phyloP scores from a whole-genome alignment of 1,140 invertebrate genomes.

The Zophobas atratus region DNA sequence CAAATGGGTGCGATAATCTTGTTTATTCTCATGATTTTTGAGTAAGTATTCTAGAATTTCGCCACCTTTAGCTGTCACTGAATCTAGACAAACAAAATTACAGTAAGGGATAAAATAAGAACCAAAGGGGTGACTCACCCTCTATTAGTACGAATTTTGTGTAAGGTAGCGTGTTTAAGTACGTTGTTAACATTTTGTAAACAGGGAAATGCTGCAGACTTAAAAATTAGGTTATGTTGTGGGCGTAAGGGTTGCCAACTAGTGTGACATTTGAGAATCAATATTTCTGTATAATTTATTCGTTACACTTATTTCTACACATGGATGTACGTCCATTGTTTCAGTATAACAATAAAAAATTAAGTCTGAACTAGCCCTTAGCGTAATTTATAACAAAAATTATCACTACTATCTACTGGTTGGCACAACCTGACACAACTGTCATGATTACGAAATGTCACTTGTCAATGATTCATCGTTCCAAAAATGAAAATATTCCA shows the following conservation, averaged over 20 bases:
- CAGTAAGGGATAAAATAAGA: constrained; percentile 10
- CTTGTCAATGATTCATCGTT: constrained; percentile 3
- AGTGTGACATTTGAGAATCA: not conserved
- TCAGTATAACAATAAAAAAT: too few relatives aligned
- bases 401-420: constrained; percentile 1
- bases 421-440: constrained; percentile 3
- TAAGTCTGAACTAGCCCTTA: too few relatives aligned
- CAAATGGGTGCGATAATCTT: constrained; percentile 57
- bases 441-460: constrained; percentile 16
- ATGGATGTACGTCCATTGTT: too few relatives aligned
- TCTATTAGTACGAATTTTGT: constrained; percentile 64
- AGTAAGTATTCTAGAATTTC: constrained; percentile 58
- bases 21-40: constrained; percentile 52
- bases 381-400: not conserved
- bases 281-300: too few relatives aligned
- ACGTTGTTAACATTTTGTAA: constrained; percentile 62
- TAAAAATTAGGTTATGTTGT: constrained; percentile 19
- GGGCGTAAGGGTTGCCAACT: not conserved
- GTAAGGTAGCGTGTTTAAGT: constrained; percentile 58
- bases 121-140: constrained; percentile 54
- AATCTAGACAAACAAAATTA: constrained; percentile 58
- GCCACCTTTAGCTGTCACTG: constrained; percentile 57
- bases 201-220: constrained; percentile 22
- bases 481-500: constrained; percentile 33
- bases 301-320: too few relatives aligned